Evolutionary conservation across 2,113 vertebrate species (phyloP), one percentile per base, ranked within the genome.

Genomic region (Orientallactaga bullata): DNA sequence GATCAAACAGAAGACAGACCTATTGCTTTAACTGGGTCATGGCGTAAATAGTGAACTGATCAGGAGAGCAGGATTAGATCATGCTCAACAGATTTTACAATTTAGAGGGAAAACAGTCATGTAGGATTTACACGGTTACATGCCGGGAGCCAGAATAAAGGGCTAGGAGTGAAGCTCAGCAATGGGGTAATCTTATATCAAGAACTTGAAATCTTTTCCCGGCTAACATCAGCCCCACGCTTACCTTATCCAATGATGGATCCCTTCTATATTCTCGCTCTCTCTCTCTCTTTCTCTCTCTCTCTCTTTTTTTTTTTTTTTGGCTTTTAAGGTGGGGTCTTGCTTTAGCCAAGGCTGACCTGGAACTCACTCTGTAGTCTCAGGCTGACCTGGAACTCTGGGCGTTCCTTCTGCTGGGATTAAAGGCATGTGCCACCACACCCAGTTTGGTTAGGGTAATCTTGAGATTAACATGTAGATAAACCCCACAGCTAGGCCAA

Each of bases 201-300:
- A 77, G 39, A 80, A 66, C 26, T 35, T 71, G 23, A 94, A 93
- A 91, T 23, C 12, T 76, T n/a, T 4, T 72, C 58, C 90, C 83
- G 11, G 26, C 18, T 77, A 42, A 83, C 80, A 42, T 90, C 7
- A 39, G 26, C 68, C 55, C 20, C 32, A 92, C 90, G 47, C 17
- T 30, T 3, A 69, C 24, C 32, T 91, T 37, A 80, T 12, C 21
- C 28, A 83, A 94, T 84, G 35, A 76, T 68, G n/a, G 37, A 71
- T 39, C 88, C 16, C 17, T 74, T 85, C 6, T 61, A 73, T 18
- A 1, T 74, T 74, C 28, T n/a, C n/a, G n/a, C n/a, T n/a, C n/a
- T n/a, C n/a, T n/a, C n/a, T n/a, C n/a, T n/a, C n/a, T n/a, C n/a
- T n/a, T n/a, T n/a, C n/a, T n/a, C n/a, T n/a, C n/a, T n/a, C n/a